Evolutionary conservation across 2,888 invertebrate genomes (phyloP), one percentile per base, ranked within the genome.

Genomic region (Polietes domitor): DNA sequence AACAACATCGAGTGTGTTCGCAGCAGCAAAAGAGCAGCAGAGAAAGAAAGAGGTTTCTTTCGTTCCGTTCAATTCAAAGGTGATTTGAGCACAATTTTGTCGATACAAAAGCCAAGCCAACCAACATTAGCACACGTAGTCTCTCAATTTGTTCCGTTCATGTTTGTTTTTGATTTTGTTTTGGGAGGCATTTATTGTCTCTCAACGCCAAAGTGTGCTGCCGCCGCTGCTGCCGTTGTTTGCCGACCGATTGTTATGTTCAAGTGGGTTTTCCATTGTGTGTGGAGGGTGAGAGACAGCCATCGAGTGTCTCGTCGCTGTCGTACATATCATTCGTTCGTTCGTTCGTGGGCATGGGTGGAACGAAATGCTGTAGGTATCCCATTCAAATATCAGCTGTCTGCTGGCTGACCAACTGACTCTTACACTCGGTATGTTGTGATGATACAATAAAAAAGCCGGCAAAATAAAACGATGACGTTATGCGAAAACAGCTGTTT

Each of bases 401-500:
- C 41, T 61, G 32, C 17, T 55, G 28, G 1, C 41, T 28, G 28
- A 41, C 41, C 65, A 41, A 12, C 26, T 10, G 43, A 55, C 53
- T 43, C 24, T 32, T 32, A 32, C 17, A 71, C 24, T n/a, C 19
- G 12, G 17, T 43, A 6, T 43, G 32, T 47, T 21, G 26, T 37
- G 32, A 61, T 26, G 61, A 10, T 55, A 75, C 58, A 77, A 73
- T 58, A 61, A 80, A 83, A 76, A 76, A 53, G 75, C 84, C 84
- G 84, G 84, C 61, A 70, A 84, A 78, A 50, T 10, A 24, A 68
- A 68, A 50, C 61, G 53, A 58, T 78, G 78, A 76, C 73, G 68
- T 76, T 73, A 63, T 84, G 43, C 41, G 58, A 37, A 76, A 84
- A 63, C 84, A 84, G 76, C 78, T 81, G 84, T 72, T 79, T 21